phyloP scores from a whole-genome alignment of 2,113 vertebrate species.

The Oryzias melastigma region DNA sequence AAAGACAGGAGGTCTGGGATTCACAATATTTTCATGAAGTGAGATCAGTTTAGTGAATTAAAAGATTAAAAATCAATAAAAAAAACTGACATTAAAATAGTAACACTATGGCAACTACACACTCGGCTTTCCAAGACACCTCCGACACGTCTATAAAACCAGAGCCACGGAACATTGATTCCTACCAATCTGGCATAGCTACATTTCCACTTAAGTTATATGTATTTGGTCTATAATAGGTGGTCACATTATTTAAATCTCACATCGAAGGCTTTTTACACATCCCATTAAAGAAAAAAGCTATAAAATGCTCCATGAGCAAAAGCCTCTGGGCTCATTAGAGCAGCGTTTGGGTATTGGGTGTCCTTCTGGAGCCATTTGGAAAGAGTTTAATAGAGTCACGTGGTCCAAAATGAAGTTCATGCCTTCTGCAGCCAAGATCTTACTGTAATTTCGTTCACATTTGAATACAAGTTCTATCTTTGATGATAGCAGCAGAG shows the following conservation, averaged over 20 bases:
- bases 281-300: not conserved
- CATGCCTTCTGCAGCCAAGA: conserved; percentile 11
- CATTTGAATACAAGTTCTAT: not conserved
- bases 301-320: conserved; percentile 7
- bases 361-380: conserved; percentile 13
- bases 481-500: not conserved
- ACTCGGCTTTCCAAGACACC: too few species aligned
- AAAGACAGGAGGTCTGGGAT: conserved; percentile 19
- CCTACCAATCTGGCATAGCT: too few species aligned
- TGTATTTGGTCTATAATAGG: too few species aligned
- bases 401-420: conserved; percentile 34
- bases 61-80: too few species aligned
- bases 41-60: too few species aligned
- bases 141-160: too few species aligned
- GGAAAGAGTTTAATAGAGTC: conserved; percentile 26
- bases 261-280: too few species aligned
- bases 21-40: conserved; percentile 31
- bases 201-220: too few species aligned
- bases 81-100: too few species aligned
- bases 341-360: conserved; percentile 31
- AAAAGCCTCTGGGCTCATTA: conserved; percentile 20
- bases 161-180: too few species aligned
- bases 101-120: not conserved
- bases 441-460: not conserved
- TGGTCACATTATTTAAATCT: too few species aligned